These are phyloP conservation scores for Anomalospiza imberbis DNA, from an alignment of 2,797 vertebrate genomes.

Conservation along the genomic window DNA sequence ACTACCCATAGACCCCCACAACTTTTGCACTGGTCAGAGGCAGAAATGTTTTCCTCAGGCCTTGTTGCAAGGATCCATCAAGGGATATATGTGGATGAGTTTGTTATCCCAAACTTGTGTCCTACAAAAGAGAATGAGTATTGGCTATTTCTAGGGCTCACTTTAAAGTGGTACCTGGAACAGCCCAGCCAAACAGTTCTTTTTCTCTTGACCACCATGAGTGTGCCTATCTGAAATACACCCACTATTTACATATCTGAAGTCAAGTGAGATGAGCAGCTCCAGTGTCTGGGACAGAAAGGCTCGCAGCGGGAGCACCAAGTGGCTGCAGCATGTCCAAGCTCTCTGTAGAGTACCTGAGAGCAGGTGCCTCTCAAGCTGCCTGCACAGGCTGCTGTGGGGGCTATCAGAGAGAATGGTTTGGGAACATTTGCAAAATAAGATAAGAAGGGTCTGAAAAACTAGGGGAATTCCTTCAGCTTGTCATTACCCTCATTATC, in stretches of 20 bases:
- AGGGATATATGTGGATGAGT: background rate
- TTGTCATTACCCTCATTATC: background rate
- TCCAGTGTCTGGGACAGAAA: background rate
- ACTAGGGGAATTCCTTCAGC: background rate
- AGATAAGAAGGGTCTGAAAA: background rate
- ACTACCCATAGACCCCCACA: background rate
- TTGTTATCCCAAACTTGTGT: too few relatives aligned
- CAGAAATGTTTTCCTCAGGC: background rate
- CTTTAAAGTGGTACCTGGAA: background rate
- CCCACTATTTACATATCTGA: rapidly evolving
- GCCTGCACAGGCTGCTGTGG: background rate
- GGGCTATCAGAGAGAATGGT: rapidly evolving
- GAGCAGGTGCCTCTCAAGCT: background rate
- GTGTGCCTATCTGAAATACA: background rate
- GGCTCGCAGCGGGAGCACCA: background rate
- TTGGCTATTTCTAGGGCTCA: background rate
- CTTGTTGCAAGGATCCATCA: background rate
- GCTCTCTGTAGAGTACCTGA: background rate
- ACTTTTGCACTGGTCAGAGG: background rate
- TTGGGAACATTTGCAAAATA: background rate
- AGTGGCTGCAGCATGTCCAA: background rate
- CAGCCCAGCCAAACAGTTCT: background rate
- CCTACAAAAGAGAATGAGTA: background rate
- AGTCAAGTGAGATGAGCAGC: background rate
- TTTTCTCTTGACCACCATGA: background rate